Evolutionary conservation across 2,888 invertebrate genomes (phyloP), one percentile per base, ranked within the genome.

Genomic region (Calliphora vomitoria): DNA sequence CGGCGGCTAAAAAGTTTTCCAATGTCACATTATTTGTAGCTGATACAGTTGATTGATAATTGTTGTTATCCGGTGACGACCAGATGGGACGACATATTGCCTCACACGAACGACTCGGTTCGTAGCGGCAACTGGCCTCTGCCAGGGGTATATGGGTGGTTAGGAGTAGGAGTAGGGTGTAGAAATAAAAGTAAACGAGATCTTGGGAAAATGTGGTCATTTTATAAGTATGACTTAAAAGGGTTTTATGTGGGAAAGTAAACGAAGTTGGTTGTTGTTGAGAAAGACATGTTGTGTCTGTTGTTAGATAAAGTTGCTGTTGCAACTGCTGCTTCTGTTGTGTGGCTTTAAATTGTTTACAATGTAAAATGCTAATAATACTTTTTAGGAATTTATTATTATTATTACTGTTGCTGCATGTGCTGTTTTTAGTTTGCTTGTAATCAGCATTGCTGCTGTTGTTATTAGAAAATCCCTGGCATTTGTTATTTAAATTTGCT

Each of bases 101-200:
- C 69, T 93, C 93, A 38, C 93, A 93, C 0, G 90, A 85, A 1
- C 93, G 92, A 15, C 90, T 90, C 10, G 91, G 90, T 81, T 93
- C 92, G 44, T 90, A 89, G 0, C 92, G 92, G 50, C 93, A 93
- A 82, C 74, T 71, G 82, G 31, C 74, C 10, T 60, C 47, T 13
- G 38, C 35, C 11, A 55, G 31, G 25, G 25, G 2, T 25, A 25
- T 25, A n/a, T 55, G 41, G 0, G 44, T 38, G 10, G 0, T 5
- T 5, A 69, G 8, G 6, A 86, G 10, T 10, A 69, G 0, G 15
- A 79, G 11, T 31, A 80, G 35, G 8, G 1, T 35, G 25, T 10
- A 18, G 0, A 44, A 15, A n/a, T n/a, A n/a, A 4, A n/a, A 4
- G 31, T 38, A 25, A 31, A 64, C 15, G 75, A 60, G 75, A 66